These are phyloP conservation scores for Lampropteryx suffumata DNA, from an alignment of 2,888 invertebrate genomes.

Conservation along the genomic window DNA sequence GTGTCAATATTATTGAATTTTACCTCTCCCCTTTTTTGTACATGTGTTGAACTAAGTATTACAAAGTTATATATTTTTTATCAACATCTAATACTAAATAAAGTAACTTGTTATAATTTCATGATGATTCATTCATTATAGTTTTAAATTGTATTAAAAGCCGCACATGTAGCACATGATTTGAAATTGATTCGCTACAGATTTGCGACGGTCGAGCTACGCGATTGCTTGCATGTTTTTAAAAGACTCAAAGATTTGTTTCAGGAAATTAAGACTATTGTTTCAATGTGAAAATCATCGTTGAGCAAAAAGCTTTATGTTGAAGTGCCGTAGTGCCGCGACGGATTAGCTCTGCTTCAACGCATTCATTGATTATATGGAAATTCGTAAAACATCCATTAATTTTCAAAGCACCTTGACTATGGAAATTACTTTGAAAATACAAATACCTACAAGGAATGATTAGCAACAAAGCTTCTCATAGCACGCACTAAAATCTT, in stretches of 20 bases:
- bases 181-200: slow-evolving; percentile 51
- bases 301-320: slow-evolving; percentile 17
- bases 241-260: slow-evolving; percentile 28
- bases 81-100: not conserved
- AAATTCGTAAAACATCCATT: slow-evolving; percentile 15
- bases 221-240: slow-evolving; percentile 38
- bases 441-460: too few relatives aligned
- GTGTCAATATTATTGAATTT: too few relatives aligned
- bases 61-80: too few relatives aligned
- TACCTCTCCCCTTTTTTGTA: too few relatives aligned
- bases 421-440: too few relatives aligned
- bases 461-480: too few relatives aligned
- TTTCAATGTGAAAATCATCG: slow-evolving; percentile 17
- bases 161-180: slow-evolving; percentile 36
- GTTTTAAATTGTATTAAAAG: slow-evolving; percentile 31
- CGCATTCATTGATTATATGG: slow-evolving; percentile 9
- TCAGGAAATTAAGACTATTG: slow-evolving; percentile 33
- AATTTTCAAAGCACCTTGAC: slow-evolving; percentile 8
- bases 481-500: too few relatives aligned
- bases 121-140: slow-evolving; percentile 27
- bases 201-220: slow-evolving; percentile 48
- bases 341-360: slow-evolving; percentile 17
- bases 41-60: too few relatives aligned
- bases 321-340: slow-evolving; percentile 8
- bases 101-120: not conserved